Evolutionary conservation across 2,797 vertebrate species (phyloP).

Genomic region (Catharus ustulatus): DNA sequence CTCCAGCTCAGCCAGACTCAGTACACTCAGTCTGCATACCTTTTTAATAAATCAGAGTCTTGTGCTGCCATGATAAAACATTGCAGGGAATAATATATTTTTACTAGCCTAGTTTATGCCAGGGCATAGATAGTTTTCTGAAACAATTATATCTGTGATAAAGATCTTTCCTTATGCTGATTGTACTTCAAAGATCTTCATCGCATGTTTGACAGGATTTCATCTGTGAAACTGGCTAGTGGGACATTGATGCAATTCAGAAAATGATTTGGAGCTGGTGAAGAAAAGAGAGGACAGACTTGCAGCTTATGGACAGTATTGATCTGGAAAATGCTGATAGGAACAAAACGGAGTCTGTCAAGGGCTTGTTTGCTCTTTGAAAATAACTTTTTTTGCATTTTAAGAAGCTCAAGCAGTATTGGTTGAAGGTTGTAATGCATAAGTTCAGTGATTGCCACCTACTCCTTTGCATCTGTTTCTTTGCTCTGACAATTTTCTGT

Average conservation of each 20-base stretch:
- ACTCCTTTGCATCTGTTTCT: not conserved
- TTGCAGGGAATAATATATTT: not conserved
- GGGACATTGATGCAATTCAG: not conserved
- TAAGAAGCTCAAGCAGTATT: not conserved
- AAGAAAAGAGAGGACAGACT: not conserved
- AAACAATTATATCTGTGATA: not conserved
- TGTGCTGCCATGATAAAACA: not conserved
- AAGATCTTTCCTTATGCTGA: not conserved
- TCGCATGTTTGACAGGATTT: not conserved
- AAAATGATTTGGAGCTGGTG: not conserved
- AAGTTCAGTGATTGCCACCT: not conserved
- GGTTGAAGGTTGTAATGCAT: not conserved
- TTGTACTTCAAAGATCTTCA: not conserved
- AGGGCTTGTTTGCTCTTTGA: not conserved
- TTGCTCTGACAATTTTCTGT: not conserved
- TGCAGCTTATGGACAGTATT: not conserved
- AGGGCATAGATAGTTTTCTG: not conserved
- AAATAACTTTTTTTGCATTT: not conserved
- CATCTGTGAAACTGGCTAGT: not conserved
- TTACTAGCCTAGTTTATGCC: not conserved
- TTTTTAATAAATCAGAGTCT: not conserved
- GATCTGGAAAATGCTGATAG: not conserved
- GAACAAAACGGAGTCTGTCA: not conserved
- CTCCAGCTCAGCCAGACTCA: not conserved
- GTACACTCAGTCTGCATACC: not conserved